Evolutionary conservation across 2,797 vertebrate genomes (phyloP).

Genomic region (Scarus forsteni): DNA sequence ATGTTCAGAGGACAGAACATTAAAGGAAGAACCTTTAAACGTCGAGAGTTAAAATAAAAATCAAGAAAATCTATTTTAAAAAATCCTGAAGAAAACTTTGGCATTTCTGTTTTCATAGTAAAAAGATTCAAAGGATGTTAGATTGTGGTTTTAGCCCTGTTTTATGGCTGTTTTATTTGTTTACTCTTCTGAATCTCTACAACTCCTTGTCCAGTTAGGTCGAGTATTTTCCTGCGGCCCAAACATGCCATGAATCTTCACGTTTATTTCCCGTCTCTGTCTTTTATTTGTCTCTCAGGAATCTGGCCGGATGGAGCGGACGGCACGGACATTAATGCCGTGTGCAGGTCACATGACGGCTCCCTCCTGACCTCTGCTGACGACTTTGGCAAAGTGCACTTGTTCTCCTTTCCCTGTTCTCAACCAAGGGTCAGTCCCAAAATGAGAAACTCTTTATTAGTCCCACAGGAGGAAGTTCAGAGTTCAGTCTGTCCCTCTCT

Average conservation of each 20-base stretch:
- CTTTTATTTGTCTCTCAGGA: slow-evolving; percentile 46
- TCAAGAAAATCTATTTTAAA: too few relatives aligned
- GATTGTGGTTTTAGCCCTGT: too few relatives aligned
- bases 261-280: neutral
- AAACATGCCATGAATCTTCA: neutral
- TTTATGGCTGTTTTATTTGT: too few relatives aligned
- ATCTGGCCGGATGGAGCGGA: slow-evolving; percentile 89
- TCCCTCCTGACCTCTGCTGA: slow-evolving; percentile 90
- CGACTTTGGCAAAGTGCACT: slow-evolving; percentile 94
- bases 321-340: slow-evolving; percentile 93
- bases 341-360: slow-evolving; percentile 87
- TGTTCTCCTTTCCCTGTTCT: slow-evolving; percentile 90
- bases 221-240: neutral
- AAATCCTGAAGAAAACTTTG: too few relatives aligned
- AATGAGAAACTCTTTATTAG: too few relatives aligned
- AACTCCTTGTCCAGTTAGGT: neutral
- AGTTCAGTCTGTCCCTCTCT: neutral
- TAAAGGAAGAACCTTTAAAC: too few relatives aligned
- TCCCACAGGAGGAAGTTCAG: too few relatives aligned
- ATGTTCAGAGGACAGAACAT: too few relatives aligned
- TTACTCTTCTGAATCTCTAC: too few relatives aligned
- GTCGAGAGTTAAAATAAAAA: too few relatives aligned
- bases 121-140: too few relatives aligned
- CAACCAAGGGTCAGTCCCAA: slow-evolving; percentile 88
- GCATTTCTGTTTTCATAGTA: too few relatives aligned